phyloP scores from a whole-genome alignment of 2,797 vertebrate species.

The Cichlasoma orientale region DNA sequence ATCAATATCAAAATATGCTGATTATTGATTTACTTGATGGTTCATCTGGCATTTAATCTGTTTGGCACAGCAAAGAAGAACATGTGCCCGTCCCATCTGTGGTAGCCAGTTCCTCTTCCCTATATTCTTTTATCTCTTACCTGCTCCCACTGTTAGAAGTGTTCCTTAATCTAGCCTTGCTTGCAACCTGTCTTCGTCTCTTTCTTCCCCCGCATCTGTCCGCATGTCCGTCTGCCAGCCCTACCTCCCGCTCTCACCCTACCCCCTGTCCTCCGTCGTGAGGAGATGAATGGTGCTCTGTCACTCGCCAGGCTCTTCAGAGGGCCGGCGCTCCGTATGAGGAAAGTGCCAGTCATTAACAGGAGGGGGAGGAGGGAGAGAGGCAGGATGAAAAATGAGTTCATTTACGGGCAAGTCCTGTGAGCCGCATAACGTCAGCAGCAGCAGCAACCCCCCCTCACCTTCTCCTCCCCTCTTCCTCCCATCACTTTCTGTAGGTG shows the following conservation, averaged over 20 bases:
- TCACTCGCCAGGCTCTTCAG: slow-evolving; percentile 91
- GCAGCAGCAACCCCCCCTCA: slow-evolving; percentile 48
- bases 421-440: slow-evolving; percentile 88
- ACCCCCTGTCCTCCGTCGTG: slow-evolving; percentile 53
- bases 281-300: slow-evolving; percentile 90
- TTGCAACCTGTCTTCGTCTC: slow-evolving; percentile 62
- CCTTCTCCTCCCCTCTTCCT: slow-evolving; percentile 40
- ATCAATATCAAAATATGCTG: slow-evolving; percentile 42
- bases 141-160: slow-evolving; percentile 57
- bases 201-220: slow-evolving; percentile 63
- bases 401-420: slow-evolving; percentile 98
- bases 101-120: slow-evolving; percentile 9
- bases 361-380: slow-evolving; percentile 82
- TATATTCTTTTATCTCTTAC: slow-evolving; percentile 50
- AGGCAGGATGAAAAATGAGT: slow-evolving; percentile 99
- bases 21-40: slow-evolving; percentile 48
- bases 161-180: slow-evolving; percentile 57
- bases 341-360: slow-evolving; percentile 99
- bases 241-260: slow-evolving; percentile 47
- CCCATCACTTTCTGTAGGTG: slow-evolving; percentile 66
- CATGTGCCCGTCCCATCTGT: slow-evolving; percentile 40
- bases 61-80: slow-evolving; percentile 26
- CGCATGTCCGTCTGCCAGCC: slow-evolving; percentile 59
- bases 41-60: slow-evolving; percentile 38
- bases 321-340: slow-evolving; percentile 87